Percentiles rank a stretch among this genome's conserved stretches.
phyloP scores from a whole-genome alignment of 2,113 vertebrate species.

The Silurus asotus region DNA sequence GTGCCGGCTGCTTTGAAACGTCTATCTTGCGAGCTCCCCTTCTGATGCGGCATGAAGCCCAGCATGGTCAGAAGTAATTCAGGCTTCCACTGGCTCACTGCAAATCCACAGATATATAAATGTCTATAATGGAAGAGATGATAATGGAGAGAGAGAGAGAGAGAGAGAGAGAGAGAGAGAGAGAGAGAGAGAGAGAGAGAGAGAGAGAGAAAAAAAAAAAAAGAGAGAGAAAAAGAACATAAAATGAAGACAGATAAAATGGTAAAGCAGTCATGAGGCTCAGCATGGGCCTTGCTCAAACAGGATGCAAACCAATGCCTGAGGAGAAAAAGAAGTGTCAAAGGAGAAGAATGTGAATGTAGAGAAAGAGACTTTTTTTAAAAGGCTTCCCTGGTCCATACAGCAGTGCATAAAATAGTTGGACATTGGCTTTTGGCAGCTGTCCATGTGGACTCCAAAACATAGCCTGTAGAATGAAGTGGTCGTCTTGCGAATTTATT shows the following conservation, averaged over 20 bases:
- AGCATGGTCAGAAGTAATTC: slow-evolving; percentile 64
- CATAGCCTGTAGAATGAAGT: not conserved
- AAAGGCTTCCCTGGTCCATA: not conserved
- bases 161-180: slow-evolving; percentile 30
- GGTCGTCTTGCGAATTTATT: not conserved
- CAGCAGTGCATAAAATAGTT: not conserved
- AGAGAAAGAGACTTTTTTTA: not conserved
- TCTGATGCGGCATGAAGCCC: slow-evolving; percentile 33
- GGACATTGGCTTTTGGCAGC: not conserved
- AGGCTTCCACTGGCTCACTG: slow-evolving; percentile 36
- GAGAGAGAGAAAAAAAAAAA: slow-evolving; percentile 27
- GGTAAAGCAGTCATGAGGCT: slow-evolving; percentile 30
- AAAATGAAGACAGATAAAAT: slow-evolving; percentile 47
- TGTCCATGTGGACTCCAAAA: not conserved
- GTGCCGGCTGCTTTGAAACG: slow-evolving; percentile 39
- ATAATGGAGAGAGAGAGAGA: slow-evolving; percentile 27
- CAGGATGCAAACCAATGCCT: slow-evolving; percentile 36
- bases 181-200: slow-evolving; percentile 21
- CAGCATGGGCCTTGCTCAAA: slow-evolving; percentile 45
- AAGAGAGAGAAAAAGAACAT: slow-evolving; percentile 8
- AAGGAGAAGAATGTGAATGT: not conserved
- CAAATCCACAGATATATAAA: slow-evolving; percentile 60
- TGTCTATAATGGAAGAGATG: slow-evolving; percentile 53
- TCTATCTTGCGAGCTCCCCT: slow-evolving; percentile 34
- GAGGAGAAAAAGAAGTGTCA: slow-evolving; percentile 40